These are phyloP conservation scores for Alentia gelatinosa DNA, from an alignment of 2,888 invertebrate genomes.

Conservation along the genomic window DNA sequence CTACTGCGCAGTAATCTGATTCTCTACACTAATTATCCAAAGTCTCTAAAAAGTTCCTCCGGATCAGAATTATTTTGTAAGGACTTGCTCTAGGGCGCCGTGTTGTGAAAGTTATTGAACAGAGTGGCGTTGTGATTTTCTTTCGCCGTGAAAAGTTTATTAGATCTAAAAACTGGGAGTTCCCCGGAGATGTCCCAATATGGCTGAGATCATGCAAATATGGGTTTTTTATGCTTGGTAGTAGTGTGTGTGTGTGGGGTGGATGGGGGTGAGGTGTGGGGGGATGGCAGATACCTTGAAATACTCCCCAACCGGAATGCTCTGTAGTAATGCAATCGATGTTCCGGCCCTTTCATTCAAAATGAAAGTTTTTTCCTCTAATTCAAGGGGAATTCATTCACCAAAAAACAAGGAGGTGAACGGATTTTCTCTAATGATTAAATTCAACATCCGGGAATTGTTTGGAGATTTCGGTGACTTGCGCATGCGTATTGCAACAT, in stretches of 20 bases:
- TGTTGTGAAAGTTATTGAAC: neutral
- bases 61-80: neutral
- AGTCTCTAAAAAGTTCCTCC: neutral
- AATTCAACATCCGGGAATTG: neutral
- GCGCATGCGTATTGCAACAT: too few relatives aligned
- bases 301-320: neutral
- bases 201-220: neutral
- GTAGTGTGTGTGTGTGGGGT: too few relatives aligned
- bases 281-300: too few relatives aligned
- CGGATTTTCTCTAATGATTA: neutral
- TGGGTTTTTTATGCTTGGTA: neutral
- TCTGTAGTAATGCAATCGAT: neutral
- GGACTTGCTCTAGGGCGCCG: neutral
- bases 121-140: neutral
- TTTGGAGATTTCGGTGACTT: neutral
- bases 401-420: neutral
- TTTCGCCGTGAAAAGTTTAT: neutral
- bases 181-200: neutral
- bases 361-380: neutral
- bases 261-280: too few relatives aligned
- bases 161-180: neutral
- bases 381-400: neutral
- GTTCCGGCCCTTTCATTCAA: neutral
- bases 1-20: neutral
- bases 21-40: neutral